phyloP scores from a whole-genome alignment of 2,113 vertebrate genomes.

The Leptobrachium leishanense region DNA sequence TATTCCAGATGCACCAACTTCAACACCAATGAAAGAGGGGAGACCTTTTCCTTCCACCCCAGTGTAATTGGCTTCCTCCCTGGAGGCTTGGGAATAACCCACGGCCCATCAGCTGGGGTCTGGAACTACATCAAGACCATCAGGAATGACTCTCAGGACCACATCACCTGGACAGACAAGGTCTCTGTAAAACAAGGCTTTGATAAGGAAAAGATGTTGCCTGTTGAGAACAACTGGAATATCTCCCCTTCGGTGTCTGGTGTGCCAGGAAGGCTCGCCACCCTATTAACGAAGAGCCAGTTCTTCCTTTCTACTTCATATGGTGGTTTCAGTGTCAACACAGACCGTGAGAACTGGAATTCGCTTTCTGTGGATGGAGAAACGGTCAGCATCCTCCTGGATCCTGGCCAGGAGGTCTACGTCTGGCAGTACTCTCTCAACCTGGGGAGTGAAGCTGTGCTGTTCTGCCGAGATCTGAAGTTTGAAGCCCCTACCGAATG shows the following conservation, averaged over 20 bases:
- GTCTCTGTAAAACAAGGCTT: constrained; percentile 22
- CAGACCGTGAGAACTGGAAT: constrained; percentile 27
- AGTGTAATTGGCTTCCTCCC: too few relatives aligned
- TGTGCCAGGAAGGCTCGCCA: neutral
- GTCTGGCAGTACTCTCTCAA: constrained; percentile 39
- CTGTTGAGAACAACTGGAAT: neutral
- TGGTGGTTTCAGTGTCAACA: neutral
- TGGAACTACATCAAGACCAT: constrained; percentile 25
- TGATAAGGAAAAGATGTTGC: constrained; percentile 23
- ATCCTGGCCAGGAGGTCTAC: neutral
- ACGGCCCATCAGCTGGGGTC: neutral
- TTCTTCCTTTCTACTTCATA: neutral
- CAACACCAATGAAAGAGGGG: constrained; percentile 9
- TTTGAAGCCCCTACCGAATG: neutral
- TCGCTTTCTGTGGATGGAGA: neutral
- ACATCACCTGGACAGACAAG: neutral
- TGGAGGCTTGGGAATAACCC: too few relatives aligned
- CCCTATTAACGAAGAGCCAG: constrained; percentile 16
- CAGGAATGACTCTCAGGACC: constrained; percentile 6
- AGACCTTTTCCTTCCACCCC: too few relatives aligned
- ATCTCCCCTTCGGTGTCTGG: neutral
- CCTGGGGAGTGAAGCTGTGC: neutral
- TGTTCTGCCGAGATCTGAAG: neutral
- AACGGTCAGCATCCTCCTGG: neutral
- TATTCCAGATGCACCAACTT: constrained; percentile 22